phyloP scores from a whole-genome alignment of 2,888 invertebrate species.

The Neria commutata region DNA sequence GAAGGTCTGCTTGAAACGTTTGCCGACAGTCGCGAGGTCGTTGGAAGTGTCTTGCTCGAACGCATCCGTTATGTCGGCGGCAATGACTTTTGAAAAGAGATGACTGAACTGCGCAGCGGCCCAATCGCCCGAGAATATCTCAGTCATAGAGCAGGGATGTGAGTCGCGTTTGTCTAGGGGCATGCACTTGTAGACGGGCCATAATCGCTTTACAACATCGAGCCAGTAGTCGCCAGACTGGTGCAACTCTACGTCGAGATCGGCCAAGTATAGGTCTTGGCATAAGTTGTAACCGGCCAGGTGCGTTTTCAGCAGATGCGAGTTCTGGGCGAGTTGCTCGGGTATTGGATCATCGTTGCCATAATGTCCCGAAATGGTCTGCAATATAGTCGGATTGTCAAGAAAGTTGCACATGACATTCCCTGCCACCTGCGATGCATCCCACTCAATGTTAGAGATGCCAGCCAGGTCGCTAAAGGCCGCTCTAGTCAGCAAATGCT shows the following conservation, averaged over 20 bases:
- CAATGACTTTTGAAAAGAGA: slow-evolving; percentile 87
- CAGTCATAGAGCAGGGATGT: slow-evolving; percentile 83
- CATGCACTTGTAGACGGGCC: slow-evolving; percentile 81
- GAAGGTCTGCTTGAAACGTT: slow-evolving; percentile 81
- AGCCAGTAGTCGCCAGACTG: slow-evolving; percentile 81
- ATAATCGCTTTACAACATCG: slow-evolving; percentile 75
- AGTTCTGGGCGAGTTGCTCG: slow-evolving; percentile 68
- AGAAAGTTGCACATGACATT: slow-evolving; percentile 84
- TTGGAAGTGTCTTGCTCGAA: slow-evolving; percentile 66
- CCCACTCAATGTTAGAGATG: slow-evolving; percentile 90
- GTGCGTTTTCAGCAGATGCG: slow-evolving; percentile 72
- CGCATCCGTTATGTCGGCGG: slow-evolving; percentile 87
- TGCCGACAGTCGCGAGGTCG: slow-evolving; percentile 65
- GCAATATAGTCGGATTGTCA: slow-evolving; percentile 68
- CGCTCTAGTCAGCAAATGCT: slow-evolving; percentile 82
- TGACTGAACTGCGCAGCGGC: slow-evolving; percentile 85
- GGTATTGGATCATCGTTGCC: slow-evolving; percentile 75
- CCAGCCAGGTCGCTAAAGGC: slow-evolving; percentile 86
- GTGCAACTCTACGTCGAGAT: slow-evolving; percentile 83
- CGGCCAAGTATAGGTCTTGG: slow-evolving; percentile 79
- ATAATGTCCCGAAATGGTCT: slow-evolving; percentile 75
- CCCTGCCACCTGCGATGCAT: slow-evolving; percentile 83
- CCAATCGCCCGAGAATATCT: slow-evolving; percentile 83
- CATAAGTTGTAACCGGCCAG: slow-evolving; percentile 82
- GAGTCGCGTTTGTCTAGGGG: slow-evolving; percentile 79